Percentiles rank a stretch among this genome's conserved stretches.
Conservation (phyloP, 1,140 invertebrate genomes). For the Diabrotica undecimpunctata region DNA sequence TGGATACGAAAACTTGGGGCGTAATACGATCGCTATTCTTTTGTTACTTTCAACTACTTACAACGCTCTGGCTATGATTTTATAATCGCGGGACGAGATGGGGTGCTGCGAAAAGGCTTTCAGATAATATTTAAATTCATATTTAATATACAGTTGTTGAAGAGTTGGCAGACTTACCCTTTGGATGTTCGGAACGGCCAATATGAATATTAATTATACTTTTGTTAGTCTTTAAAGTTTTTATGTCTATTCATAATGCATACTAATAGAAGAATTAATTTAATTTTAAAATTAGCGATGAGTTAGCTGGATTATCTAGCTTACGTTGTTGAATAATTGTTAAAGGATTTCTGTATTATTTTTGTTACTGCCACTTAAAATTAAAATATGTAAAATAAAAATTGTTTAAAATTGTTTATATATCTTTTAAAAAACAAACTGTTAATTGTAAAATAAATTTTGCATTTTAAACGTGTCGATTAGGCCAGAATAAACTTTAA, state of each 20-base stretch:
- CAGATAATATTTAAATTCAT: constrained; percentile 38
- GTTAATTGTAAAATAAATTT: too few relatives aligned
- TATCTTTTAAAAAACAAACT: too few relatives aligned
- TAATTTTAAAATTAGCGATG: not conserved
- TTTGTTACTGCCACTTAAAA: too few relatives aligned
- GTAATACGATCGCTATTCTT: constrained; percentile 34
- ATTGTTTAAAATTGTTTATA: too few relatives aligned
- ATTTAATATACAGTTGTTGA: constrained; percentile 36
- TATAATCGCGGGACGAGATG: constrained; percentile 28
- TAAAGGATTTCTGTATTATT: too few relatives aligned
- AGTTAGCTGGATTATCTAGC: too few relatives aligned
- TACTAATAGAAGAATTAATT: constrained; percentile 18
- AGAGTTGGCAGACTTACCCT: constrained; percentile 21
- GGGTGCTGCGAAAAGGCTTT: constrained; percentile 25
- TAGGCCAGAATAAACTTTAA: too few relatives aligned
- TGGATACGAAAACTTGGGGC: constrained; percentile 42
- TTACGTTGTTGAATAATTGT: too few relatives aligned
- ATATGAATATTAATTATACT: constrained; percentile 31
- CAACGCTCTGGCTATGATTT: constrained; percentile 34
- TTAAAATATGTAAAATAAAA: too few relatives aligned
- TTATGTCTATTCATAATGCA: constrained; percentile 15
- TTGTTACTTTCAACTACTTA: constrained; percentile 41
- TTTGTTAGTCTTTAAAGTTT: constrained; percentile 24
- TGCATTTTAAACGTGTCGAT: too few relatives aligned
- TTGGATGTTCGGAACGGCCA: constrained; percentile 12